phyloP scores from a whole-genome alignment of 2,113 vertebrate species.

The Chloebia gouldiae region DNA sequence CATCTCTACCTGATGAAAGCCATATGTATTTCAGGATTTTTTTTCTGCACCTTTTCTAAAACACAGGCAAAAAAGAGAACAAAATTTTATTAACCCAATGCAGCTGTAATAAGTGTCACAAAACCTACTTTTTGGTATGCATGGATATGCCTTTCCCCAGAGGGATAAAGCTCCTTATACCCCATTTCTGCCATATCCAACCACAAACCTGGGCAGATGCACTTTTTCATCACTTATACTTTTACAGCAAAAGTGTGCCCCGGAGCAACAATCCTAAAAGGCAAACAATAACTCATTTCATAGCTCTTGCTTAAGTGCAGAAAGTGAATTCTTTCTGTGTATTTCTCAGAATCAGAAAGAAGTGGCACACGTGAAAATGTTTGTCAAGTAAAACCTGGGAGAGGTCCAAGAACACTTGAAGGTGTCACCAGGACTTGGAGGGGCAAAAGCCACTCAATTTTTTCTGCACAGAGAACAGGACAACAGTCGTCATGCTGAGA shows the following conservation, averaged over 20 bases:
- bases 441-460: neutral
- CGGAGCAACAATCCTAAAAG: neutral
- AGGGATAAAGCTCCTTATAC: neutral
- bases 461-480: neutral
- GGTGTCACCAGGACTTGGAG: neutral
- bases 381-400: neutral
- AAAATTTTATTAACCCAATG: neutral
- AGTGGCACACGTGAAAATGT: neutral
- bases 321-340: neutral
- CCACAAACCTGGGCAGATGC: neutral
- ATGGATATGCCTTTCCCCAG: neutral
- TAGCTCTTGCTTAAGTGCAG: neutral
- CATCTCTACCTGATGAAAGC: neutral
- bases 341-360: neutral
- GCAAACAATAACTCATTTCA: conserved; percentile 33
- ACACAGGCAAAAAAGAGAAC: neutral
- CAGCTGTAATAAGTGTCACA: neutral
- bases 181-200: neutral
- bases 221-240: conserved; percentile 27
- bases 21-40: neutral
- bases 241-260: conserved; percentile 6
- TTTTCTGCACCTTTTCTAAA: neutral
- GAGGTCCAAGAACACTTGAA: neutral
- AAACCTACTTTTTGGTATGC: neutral
- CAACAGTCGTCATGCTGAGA: neutral